A percentile compares a stretch with the other conserved stretches of the same genome.
These are phyloP conservation scores for Glossophaga mutica DNA, from an alignment of 2,797 vertebrate genomes.

Conservation along the genomic window DNA sequence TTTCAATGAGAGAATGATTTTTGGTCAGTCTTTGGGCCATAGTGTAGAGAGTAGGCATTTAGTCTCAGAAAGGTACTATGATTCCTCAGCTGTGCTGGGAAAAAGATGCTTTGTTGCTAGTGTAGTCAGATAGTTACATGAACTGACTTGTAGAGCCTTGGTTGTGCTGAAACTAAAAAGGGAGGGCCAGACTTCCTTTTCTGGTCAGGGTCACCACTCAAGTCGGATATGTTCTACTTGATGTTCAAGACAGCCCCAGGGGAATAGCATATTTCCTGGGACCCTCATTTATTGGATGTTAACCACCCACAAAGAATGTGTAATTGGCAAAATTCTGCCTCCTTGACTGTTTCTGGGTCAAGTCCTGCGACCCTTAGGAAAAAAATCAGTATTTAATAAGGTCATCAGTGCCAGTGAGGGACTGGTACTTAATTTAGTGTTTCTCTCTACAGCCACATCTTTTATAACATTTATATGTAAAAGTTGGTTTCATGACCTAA, in stretches of 20 bases:
- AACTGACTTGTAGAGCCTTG: not conserved
- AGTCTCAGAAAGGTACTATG: not conserved
- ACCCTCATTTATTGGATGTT: not conserved
- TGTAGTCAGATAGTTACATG: not conserved
- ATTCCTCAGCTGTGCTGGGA: not conserved
- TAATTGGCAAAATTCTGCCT: not conserved
- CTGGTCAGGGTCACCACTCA: not conserved
- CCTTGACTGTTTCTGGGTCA: not conserved
- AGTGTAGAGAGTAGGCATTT: not conserved
- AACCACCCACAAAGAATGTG: not conserved
- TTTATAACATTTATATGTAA: not conserved
- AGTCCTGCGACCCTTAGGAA: not conserved
- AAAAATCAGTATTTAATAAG: not conserved
- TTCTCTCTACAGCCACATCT: not conserved
- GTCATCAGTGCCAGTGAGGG: not conserved
- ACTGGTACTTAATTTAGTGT: not conserved
- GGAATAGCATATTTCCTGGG: not conserved
- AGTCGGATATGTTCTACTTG: not conserved
- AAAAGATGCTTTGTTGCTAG: not conserved
- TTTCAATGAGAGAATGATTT: constrained; percentile 28
- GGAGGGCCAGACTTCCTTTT: not conserved
- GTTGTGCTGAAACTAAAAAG: not conserved
- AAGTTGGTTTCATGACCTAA: constrained; percentile 33
- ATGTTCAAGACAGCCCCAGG: not conserved
- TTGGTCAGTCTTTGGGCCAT: not conserved